Conservation (phyloP, 1,140 invertebrate species). For the Megalonaias nervosa region DNA sequence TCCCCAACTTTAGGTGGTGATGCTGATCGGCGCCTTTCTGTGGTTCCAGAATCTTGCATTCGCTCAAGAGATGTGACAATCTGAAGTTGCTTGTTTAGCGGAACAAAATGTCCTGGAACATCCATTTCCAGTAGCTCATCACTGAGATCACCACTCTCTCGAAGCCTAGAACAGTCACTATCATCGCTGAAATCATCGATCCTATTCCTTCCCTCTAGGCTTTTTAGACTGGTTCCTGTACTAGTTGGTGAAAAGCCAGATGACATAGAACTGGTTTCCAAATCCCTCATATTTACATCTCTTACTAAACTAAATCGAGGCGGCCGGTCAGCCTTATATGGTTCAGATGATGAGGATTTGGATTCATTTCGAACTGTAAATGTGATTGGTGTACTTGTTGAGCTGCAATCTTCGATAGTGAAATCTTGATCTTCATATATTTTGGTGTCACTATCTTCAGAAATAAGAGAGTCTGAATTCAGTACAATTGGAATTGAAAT, state of each 20-base stretch:
- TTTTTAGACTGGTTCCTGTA: conserved; percentile 47
- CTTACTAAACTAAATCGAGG: conserved; percentile 32
- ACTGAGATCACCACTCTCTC: conserved; percentile 51
- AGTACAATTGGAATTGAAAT: too few relatives aligned
- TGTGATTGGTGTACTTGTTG: conserved; percentile 31
- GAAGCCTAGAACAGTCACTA: conserved; percentile 42
- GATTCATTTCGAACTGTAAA: conserved; percentile 26
- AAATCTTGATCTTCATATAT: conserved; percentile 5
- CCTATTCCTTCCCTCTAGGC: conserved; percentile 48
- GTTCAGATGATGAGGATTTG: conserved; percentile 1
- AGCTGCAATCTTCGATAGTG: conserved; percentile 31
- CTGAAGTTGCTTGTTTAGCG: conserved; percentile 56
- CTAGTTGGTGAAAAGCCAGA: conserved; percentile 55
- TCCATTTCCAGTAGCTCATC: conserved; percentile 50
- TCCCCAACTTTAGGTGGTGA: conserved; percentile 31
- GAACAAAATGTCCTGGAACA: conserved; percentile 42
- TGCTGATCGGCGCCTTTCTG: conserved; percentile 28
- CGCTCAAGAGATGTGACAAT: conserved; percentile 60
- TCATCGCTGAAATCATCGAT: conserved; percentile 61
- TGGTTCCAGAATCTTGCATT: conserved; percentile 38
- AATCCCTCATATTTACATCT: conserved; percentile 45
- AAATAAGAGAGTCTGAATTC: too few relatives aligned
- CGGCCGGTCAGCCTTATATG: conserved; percentile 6
- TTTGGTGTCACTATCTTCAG: too few relatives aligned
- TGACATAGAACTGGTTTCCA: conserved; percentile 48